A percentile compares a stretch with the other conserved stretches of the same genome.
Evolutionary conservation across 35 echinoderm and acorn worm genomes (phyloP).

Genomic region (Ophioderma brevispina): DNA sequence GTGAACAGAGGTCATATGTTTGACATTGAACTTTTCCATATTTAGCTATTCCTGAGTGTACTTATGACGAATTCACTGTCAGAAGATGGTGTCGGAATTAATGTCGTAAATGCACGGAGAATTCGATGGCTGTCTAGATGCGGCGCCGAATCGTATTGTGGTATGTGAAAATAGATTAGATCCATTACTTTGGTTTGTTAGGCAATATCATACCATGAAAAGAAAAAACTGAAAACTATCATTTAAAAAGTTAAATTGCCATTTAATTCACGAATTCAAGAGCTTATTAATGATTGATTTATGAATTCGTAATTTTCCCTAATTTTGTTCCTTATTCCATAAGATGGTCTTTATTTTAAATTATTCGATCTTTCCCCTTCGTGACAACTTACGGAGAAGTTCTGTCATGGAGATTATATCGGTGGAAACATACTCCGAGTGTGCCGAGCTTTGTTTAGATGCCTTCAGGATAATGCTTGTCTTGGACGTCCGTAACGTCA

Average conservation of each 20-base stretch:
- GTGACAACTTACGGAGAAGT: background rate
- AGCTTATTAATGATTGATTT: too few species aligned
- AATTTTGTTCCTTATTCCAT: background rate
- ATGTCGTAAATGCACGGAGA: background rate
- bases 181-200: too few species aligned
- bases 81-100: background rate
- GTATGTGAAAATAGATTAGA: background rate
- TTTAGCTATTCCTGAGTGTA: background rate
- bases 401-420: background rate
- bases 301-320: too few species aligned
- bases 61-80: background rate
- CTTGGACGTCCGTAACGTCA: too few species aligned
- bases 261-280: too few species aligned
- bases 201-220: too few species aligned
- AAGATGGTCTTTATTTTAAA: background rate
- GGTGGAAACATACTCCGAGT: background rate
- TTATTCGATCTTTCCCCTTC: background rate
- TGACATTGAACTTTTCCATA: background rate
- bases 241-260: too few species aligned
- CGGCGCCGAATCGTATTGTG: background rate
- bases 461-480: too few species aligned
- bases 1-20: too few species aligned
- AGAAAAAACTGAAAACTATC: too few species aligned
- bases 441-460: background rate
- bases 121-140: background rate